Percentiles rank a stretch among this genome's conserved stretches.
These are phyloP conservation scores for Macaria liturata DNA, from an alignment of 2,888 invertebrate genomes.

Conservation along the genomic window DNA sequence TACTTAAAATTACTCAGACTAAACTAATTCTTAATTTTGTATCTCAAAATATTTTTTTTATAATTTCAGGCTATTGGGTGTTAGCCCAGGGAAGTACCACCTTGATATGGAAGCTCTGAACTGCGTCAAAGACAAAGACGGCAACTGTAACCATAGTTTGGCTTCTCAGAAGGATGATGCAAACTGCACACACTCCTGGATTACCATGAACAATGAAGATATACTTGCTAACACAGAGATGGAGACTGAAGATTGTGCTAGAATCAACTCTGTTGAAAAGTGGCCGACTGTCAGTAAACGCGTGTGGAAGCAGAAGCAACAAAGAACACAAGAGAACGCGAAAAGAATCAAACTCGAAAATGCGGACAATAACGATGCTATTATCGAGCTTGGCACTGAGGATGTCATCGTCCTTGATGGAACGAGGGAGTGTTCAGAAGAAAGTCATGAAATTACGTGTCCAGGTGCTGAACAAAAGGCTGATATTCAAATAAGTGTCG, in stretches of 20 bases:
- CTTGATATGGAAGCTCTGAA: conserved; percentile 66
- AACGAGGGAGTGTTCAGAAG: conserved; percentile 19
- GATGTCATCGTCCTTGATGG: conserved; percentile 39
- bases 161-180: conserved; percentile 40
- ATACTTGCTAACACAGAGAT: conserved; percentile 38
- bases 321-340: conserved; percentile 47
- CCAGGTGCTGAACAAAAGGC: conserved; percentile 34
- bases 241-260: conserved; percentile 61
- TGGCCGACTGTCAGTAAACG: conserved; percentile 65
- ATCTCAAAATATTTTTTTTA: conserved; percentile 1
- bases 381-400: conserved; percentile 57
- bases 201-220: conserved; percentile 44
- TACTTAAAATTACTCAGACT: no score
- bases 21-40: no score
- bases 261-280: conserved; percentile 63
- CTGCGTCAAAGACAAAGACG: conserved; percentile 68
- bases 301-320: conserved; percentile 59
- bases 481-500: conserved; percentile 29
- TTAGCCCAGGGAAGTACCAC: conserved; percentile 69
- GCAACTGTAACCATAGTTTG: conserved; percentile 66
- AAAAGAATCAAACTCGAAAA: conserved; percentile 58
- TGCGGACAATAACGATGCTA: conserved; percentile 50
- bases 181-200: conserved; percentile 41
- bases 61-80: conserved; percentile 63
- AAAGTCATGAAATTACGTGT: conserved; percentile 30